Evolutionary conservation across 2,113 vertebrate genomes (phyloP).

Genomic region (Myotis yumanensis): DNA sequence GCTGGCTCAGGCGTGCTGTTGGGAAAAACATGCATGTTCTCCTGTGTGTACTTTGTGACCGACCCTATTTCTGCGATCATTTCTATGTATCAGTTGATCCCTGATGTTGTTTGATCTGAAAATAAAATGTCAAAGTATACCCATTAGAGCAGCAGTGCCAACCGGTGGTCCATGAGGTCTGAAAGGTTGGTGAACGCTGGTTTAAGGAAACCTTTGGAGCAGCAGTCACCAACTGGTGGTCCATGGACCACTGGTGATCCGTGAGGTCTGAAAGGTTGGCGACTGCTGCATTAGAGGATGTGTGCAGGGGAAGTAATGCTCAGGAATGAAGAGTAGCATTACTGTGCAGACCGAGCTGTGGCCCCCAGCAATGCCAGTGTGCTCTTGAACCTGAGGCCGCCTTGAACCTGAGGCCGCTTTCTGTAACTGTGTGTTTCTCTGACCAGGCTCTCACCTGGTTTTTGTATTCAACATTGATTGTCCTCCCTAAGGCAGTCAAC

Average conservation of each 20-base stretch:
- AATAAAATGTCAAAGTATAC: not conserved
- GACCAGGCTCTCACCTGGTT: not conserved
- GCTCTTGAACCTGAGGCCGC: no score
- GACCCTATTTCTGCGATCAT: not conserved
- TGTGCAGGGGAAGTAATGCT: not conserved
- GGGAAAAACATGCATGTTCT: rapidly evolving
- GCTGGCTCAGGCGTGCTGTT: not conserved
- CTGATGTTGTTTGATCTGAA: not conserved
- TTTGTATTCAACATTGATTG: not conserved
- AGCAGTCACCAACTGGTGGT: no score
- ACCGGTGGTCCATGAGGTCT: no score
- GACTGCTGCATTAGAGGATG: not conserved
- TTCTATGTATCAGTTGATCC: not conserved
- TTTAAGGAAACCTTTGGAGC: not conserved
- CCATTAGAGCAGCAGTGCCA: not conserved
- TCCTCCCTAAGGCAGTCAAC: not conserved
- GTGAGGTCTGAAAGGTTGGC: no score
- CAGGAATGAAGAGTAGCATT: not conserved
- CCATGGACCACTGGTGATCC: no score
- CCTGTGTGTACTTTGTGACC: rapidly evolving
- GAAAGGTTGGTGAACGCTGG: no score
- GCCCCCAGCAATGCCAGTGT: not conserved
- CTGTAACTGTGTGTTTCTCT: not conserved
- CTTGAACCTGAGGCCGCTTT: not conserved
- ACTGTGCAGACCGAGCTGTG: rapidly evolving